These are phyloP conservation scores for Cephalotes varians DNA, from an alignment of 2,888 invertebrate species.

Conservation along the genomic window DNA sequence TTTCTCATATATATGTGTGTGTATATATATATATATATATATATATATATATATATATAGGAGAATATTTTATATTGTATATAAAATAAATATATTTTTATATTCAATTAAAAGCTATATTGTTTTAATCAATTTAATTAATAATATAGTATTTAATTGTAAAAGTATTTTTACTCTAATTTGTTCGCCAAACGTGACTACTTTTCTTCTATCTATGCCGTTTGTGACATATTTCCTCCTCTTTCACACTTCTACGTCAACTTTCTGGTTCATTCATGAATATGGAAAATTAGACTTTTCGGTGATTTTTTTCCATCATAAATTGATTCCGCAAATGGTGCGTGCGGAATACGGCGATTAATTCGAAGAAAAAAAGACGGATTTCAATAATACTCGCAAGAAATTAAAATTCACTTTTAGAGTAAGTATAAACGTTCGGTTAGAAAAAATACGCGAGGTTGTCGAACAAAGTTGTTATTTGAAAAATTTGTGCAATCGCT, in stretches of 20 bases:
- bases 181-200: constrained; percentile 34
- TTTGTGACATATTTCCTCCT: not conserved
- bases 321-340: constrained; percentile 75
- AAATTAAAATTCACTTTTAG: constrained; percentile 69
- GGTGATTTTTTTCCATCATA: constrained; percentile 57
- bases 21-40: no score
- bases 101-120: not conserved
- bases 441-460: not conserved
- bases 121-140: not conserved
- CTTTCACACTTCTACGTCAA: not conserved
- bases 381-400: constrained; percentile 45
- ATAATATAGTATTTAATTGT: not conserved
- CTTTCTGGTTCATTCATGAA: constrained; percentile 69
- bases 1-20: not conserved
- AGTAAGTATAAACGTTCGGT: constrained; percentile 16
- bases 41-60: no score
- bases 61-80: no score
- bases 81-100: no score
- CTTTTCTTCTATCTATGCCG: constrained; percentile 16
- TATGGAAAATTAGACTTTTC: constrained; percentile 77
- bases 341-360: constrained; percentile 51
- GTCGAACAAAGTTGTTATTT: not conserved
- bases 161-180: constrained; percentile 70
- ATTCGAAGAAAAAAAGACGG: constrained; percentile 62
- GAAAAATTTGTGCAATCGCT: not conserved